Conservation (phyloP, 2,113 vertebrate species). For the Archilochus colubris region DNA sequence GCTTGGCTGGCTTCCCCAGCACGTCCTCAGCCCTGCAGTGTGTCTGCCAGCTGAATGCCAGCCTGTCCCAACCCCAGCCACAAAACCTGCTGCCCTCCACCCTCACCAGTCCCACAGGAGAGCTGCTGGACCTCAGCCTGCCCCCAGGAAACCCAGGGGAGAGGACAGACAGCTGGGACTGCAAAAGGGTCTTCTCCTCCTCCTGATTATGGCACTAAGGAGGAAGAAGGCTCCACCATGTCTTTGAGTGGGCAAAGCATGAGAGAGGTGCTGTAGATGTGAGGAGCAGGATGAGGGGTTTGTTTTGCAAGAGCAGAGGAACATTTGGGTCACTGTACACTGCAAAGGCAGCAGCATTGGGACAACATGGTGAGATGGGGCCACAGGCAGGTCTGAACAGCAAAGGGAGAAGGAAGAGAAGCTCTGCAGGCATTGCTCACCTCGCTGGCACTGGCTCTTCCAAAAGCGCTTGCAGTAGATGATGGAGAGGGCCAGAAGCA, state of each 20-base stretch:
- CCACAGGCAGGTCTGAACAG: rapidly evolving
- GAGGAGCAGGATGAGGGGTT: not conserved
- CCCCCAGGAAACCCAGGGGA: not conserved
- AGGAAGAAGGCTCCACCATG: not conserved
- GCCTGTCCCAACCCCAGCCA: not conserved
- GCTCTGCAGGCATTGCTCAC: slow-evolving; percentile 35
- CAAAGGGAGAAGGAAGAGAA: not conserved
- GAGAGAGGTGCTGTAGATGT: not conserved
- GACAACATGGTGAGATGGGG: not conserved
- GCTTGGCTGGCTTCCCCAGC: slow-evolving; percentile 8
- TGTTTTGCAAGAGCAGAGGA: not conserved
- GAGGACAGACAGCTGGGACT: not conserved
- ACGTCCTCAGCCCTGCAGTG: not conserved
- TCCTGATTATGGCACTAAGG: not conserved
- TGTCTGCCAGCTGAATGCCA: not conserved
- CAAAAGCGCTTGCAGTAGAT: slow-evolving; percentile 79
- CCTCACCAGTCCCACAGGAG: not conserved
- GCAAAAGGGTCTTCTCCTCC: not conserved
- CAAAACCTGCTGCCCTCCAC: not conserved
- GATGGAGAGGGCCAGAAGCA: slow-evolving; percentile 76
- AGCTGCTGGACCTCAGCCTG: not conserved
- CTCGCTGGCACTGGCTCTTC: slow-evolving; percentile 73
- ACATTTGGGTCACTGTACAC: not conserved
- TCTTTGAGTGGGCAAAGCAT: not conserved
- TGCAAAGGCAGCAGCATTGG: not conserved